Evolutionary conservation across 2,113 vertebrate species (phyloP).

Genomic region (Balaenoptera acutorostrata): DNA sequence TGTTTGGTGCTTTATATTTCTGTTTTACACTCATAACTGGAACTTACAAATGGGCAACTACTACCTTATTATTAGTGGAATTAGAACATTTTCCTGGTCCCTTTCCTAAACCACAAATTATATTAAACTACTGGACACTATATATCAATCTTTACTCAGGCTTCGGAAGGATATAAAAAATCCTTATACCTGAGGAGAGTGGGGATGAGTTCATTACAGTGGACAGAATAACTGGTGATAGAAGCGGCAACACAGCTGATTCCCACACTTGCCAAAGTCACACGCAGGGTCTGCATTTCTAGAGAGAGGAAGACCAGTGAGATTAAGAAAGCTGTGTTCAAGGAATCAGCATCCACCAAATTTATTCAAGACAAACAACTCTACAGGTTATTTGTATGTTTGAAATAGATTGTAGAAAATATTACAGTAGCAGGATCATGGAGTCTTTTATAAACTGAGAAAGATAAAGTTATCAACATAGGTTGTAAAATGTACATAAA

Average conservation of each 20-base stretch:
- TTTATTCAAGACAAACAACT: not conserved
- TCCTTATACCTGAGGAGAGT: not conserved
- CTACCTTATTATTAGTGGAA: constrained; percentile 3
- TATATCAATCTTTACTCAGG: not conserved
- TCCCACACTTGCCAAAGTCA: not conserved
- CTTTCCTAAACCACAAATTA: not conserved
- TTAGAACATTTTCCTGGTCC: constrained; percentile 46
- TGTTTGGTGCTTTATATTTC: constrained; percentile 65
- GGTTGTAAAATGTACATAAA: not conserved
- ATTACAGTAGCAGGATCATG: not conserved
- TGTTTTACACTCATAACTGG: constrained; percentile 70
- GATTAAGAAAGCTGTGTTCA: not conserved
- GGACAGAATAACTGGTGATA: not conserved
- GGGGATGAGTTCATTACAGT: not conserved
- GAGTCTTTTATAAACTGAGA: not conserved
- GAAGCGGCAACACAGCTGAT: not conserved
- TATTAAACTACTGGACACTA: not conserved
- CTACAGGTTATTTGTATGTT: no score
- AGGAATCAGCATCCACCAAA: not conserved
- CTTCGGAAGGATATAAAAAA: not conserved
- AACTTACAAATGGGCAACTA: constrained; percentile 57
- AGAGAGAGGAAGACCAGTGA: not conserved
- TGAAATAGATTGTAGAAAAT: not conserved
- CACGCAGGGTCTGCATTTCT: not conserved
- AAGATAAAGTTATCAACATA: not conserved